Conservation (phyloP, 2,797 vertebrate species). For the Acanthurus tractus region DNA sequence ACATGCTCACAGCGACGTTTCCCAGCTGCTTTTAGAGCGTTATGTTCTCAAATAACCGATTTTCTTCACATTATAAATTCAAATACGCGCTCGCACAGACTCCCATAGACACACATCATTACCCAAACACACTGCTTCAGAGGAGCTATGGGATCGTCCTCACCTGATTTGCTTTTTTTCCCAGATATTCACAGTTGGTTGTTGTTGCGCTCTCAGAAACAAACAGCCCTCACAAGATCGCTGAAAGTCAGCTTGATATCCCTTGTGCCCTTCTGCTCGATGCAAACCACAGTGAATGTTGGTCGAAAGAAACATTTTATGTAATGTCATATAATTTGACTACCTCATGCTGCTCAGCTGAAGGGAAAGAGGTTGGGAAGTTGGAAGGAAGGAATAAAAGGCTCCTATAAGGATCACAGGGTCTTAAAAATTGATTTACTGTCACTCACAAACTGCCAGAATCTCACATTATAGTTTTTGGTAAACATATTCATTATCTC, state of each 20-base stretch:
- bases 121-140: conserved; percentile 5
- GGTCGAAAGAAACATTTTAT: conserved; percentile 34
- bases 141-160: conserved; percentile 1
- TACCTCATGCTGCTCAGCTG: conserved; percentile 26
- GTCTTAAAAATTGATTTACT: conserved; percentile 5
- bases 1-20: conserved; percentile 27
- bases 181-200: conserved; percentile 28
- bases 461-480: background rate
- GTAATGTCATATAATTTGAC: conserved; percentile 40
- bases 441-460: conserved; percentile 9
- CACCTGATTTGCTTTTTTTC: conserved; percentile 44
- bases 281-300: background rate
- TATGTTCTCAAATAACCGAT: conserved; percentile 46
- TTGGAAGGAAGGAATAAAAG: conserved; percentile 21
- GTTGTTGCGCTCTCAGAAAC: conserved; percentile 7
- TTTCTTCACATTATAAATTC: conserved; percentile 37
- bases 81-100: conserved; percentile 18
- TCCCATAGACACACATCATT: conserved; percentile 2
- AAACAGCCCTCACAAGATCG: background rate
- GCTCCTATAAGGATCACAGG: conserved; percentile 7
- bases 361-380: conserved; percentile 15
- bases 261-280: background rate
- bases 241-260: background rate
- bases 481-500: background rate
- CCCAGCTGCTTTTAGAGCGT: conserved; percentile 17